Percentiles rank a stretch among this genome's conserved stretches.
These are phyloP conservation scores for Calcarius ornatus DNA, from an alignment of 2,113 vertebrate genomes.

Conservation along the genomic window DNA sequence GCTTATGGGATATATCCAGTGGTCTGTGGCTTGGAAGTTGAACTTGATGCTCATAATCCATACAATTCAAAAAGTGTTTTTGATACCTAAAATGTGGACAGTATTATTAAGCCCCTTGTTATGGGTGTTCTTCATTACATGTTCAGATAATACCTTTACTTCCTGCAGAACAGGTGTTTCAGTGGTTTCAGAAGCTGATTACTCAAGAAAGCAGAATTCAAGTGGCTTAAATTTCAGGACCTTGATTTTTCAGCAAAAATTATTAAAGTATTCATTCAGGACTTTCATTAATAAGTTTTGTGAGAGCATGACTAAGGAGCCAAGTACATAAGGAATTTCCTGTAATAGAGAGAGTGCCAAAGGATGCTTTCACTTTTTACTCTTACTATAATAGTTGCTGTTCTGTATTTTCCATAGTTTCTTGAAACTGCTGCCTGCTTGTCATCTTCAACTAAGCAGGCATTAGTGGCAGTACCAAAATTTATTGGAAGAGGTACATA, in stretches of 20 bases:
- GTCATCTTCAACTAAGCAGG: neutral
- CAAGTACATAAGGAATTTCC: neutral
- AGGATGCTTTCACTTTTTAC: neutral
- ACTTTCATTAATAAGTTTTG: neutral
- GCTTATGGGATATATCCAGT: neutral
- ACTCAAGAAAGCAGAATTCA: neutral
- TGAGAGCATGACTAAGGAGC: neutral
- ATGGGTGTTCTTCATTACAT: neutral
- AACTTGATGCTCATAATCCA: neutral
- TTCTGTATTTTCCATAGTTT: neutral
- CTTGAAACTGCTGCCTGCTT: neutral
- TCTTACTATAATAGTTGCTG: neutral
- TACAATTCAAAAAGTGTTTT: neutral
- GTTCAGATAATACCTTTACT: neutral
- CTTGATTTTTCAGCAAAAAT: neutral
- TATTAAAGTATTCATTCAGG: neutral
- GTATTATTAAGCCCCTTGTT: neutral
- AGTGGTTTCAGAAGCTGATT: neutral
- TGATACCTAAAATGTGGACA: neutral
- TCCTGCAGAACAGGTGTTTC: neutral
- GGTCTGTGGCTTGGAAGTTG: neutral
- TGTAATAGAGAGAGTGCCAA: neutral
- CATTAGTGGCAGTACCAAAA: neutral
- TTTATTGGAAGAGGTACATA: neutral
- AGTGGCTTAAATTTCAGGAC: neutral